Evolutionary conservation across 2,888 invertebrate genomes (phyloP), one percentile per base, ranked within the genome.

Genomic region (Pseudeuparius sepicola): DNA sequence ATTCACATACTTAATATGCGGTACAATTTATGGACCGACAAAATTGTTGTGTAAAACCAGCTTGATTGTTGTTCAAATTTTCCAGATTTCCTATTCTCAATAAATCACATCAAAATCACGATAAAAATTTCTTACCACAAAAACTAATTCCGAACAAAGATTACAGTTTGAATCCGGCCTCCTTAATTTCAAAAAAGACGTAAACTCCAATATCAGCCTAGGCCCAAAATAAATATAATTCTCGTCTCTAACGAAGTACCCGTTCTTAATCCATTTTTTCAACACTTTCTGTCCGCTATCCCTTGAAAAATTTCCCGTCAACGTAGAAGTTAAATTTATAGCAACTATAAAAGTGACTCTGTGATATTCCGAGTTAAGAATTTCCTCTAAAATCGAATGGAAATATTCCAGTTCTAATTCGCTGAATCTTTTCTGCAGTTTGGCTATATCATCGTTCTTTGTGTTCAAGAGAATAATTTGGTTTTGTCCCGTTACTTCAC

Each of bases 141-240:
- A 55, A 11, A 55, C 55, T 34, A 54, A 24, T 37, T 58, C 57
- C 3, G 53, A 54, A 45, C 59, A 59, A 15, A 59, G 47, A 20
- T 44, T 43, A 42, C 59, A 59, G 25, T 46, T 39, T 31, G 43
- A 47, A 38, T 55, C 47, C 13, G 53, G 52, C 10, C 48, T 49
- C 37, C 49, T 42, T 3, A 41, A 35, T 34, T 47, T 48, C 26
- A 59, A 51, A 44, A 52, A 57, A 2, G 55, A 44, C 6, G 52
- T 51, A 40, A 55, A 58, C 43, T 59, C 59, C 23, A 49, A 31
- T 29, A 57, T 54, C 17, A 51, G 45, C 41, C 56, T 50, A 4
- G 49, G 43, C 6, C 59, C 59, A 16, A 58, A 47, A 45, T 53
- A 51, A n/a, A 57, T 37, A 35, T 45, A 44, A 24, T 46, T 40